Percentiles rank a stretch among this genome's conserved stretches.
These are phyloP conservation scores for Pungitius pungitius DNA, from an alignment of 2,113 vertebrate species.

Conservation along the genomic window DNA sequence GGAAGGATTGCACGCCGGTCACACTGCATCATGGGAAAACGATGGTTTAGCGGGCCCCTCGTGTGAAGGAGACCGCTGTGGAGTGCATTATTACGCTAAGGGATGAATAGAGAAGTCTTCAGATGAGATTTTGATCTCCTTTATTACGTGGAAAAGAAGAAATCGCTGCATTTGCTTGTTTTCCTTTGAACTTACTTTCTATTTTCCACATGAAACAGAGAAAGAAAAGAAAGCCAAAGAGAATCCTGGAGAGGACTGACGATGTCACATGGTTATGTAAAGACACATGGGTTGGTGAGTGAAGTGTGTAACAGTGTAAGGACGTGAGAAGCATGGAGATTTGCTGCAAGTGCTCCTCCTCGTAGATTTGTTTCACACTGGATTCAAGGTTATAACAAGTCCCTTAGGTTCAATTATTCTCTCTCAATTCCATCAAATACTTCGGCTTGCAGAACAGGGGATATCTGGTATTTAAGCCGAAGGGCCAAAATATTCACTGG, in stretches of 20 bases:
- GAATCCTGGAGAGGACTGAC: slow-evolving; percentile 46
- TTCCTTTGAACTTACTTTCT: slow-evolving; percentile 24
- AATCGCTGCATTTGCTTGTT: slow-evolving; percentile 6
- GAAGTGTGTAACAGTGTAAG: too few relatives aligned
- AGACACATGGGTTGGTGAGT: slow-evolving; percentile 57
- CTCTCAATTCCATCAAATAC: slow-evolving; percentile 18
- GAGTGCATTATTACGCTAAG: background rate
- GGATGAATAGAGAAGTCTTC: background rate
- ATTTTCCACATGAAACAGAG: slow-evolving; percentile 47
- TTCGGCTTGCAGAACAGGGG: slow-evolving; percentile 17
- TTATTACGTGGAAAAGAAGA: background rate
- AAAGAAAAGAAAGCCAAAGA: too few relatives aligned
- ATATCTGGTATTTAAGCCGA: slow-evolving; percentile 27
- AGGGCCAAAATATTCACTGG: slow-evolving; percentile 6
- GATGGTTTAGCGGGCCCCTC: background rate
- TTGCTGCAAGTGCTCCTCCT: slow-evolving; percentile 17
- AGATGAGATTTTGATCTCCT: background rate
- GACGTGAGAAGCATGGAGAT: too few relatives aligned
- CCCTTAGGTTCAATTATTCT: slow-evolving; percentile 29
- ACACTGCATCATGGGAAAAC: background rate
- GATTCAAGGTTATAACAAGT: slow-evolving; percentile 47
- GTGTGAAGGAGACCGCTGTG: too few relatives aligned
- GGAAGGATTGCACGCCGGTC: background rate
- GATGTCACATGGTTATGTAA: slow-evolving; percentile 46
- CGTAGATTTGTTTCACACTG: slow-evolving; percentile 9